Evolutionary conservation across 2,113 vertebrate species (phyloP), one percentile per base, ranked within the genome.

Genomic region (Falcunculus frontatus): DNA sequence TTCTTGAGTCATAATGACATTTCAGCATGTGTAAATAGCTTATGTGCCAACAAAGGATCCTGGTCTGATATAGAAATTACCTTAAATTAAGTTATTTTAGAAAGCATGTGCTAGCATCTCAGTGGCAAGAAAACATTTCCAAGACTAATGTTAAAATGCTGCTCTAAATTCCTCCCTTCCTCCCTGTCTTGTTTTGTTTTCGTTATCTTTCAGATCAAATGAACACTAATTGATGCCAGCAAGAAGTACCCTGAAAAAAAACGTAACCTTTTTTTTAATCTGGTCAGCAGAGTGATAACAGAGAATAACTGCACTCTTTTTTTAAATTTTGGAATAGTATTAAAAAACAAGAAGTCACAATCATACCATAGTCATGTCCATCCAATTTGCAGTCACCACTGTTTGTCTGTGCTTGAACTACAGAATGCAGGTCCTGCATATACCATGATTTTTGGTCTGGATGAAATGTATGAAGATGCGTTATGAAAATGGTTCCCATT

Each of bases 41-140:
- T 74, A 80, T 86, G 46, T 86, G 46, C 44, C 47, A 84, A 20
- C 0, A 3, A 55, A 88, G 44, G 39, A 86, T 87, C 42, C 67
- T 79, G 33, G 25, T 68, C 69, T 92, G 67, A 84, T 56, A 73
- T 11, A 76, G 57, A 91, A 90, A 95, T 94, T 91, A 56, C 47
- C 69, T 93, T 84, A 63, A 85, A 93, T 92, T 76, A 69, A 69
- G 35, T 77, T 90, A 93, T 65, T 80, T 80, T 80, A 47, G 65
- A 95, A 78, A 85, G 18, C 55, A 25, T 74, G 35, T 81, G 46
- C 42, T 69, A 79, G 75, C 30, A 53, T 90, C 44, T 87, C 67
- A 95, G n/a, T 93, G 27, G n/a, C n/a, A 92, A 82, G 74, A 75
- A 96, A 92, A 63, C 53, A 37, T 79, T 90, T 95, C 64, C 33